phyloP scores from a whole-genome alignment of 1,140 invertebrate species.

The Trachymyrmex septentrionalis region DNA sequence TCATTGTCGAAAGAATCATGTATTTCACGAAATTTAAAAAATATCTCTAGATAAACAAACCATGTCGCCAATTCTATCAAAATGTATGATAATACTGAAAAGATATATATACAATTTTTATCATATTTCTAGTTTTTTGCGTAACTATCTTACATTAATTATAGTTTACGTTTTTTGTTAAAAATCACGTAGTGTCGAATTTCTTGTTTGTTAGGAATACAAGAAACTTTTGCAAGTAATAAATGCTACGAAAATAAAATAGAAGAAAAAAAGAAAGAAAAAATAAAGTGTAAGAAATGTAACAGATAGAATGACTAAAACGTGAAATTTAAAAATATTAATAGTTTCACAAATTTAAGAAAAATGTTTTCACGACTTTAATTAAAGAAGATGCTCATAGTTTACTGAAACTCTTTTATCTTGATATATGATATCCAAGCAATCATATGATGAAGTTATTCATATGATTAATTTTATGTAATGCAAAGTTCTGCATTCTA shows the following conservation, averaged over 20 bases:
- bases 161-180: constrained; percentile 52
- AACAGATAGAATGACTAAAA: background rate
- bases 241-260: constrained; percentile 14
- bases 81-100: constrained; percentile 74
- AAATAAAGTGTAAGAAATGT: background rate
- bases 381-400: background rate
- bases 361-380: background rate
- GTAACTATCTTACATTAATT: constrained; percentile 61
- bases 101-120: constrained; percentile 76
- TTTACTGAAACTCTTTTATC: background rate
- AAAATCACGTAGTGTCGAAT: constrained; percentile 24
- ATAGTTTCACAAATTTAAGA: background rate
- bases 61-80: constrained; percentile 55
- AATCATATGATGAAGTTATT: background rate
- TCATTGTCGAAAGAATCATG: constrained; percentile 39
- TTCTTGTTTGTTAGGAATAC: constrained; percentile 27
- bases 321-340: background rate
- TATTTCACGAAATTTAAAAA: constrained; percentile 52
- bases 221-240: constrained; percentile 37
- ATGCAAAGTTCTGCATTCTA: background rate
- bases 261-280: background rate
- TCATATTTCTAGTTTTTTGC: constrained; percentile 54
- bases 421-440: background rate
- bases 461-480: constrained; percentile 19
- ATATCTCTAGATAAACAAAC: constrained; percentile 52